phyloP scores from a whole-genome alignment of 2,888 invertebrate species.

The Trachelus iudaicus region DNA sequence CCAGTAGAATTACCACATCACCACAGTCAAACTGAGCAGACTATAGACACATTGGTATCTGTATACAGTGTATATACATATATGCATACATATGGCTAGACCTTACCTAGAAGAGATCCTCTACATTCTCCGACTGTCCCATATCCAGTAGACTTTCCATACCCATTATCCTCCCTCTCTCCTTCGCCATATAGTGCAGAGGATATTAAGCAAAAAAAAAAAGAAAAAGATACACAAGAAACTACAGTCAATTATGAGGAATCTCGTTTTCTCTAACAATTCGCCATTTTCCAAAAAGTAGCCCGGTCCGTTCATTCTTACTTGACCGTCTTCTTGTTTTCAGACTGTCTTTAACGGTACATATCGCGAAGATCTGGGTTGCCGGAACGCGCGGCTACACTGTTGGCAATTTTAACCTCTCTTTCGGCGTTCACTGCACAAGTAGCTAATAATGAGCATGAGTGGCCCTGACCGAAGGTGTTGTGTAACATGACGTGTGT shows the following conservation, averaged over 20 bases:
- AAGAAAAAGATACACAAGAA: background rate
- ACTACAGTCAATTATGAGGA: background rate
- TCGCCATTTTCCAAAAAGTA: background rate
- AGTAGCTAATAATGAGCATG: background rate
- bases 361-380: constrained; percentile 50
- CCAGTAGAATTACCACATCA: constrained; percentile 9
- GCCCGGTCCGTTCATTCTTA: background rate
- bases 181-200: background rate
- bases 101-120: too few relatives aligned
- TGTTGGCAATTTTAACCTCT: constrained; percentile 6
- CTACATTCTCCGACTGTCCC: constrained; percentile 35
- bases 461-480: background rate
- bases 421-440: constrained; percentile 11
- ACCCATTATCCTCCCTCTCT: constrained; percentile 35
- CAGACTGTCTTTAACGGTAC: constrained; percentile 44
- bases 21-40: constrained; percentile 19
- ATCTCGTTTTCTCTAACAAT: background rate
- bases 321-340: background rate
- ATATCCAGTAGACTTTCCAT: constrained; percentile 48
- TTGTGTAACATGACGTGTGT: background rate
- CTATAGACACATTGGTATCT: too few relatives aligned
- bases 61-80: too few relatives aligned
- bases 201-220: background rate
- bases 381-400: constrained; percentile 37
- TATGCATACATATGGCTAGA: too few relatives aligned